Evolutionary conservation across 2,888 invertebrate species (phyloP), one percentile per base, ranked within the genome.

Genomic region (Pterostichus niger): DNA sequence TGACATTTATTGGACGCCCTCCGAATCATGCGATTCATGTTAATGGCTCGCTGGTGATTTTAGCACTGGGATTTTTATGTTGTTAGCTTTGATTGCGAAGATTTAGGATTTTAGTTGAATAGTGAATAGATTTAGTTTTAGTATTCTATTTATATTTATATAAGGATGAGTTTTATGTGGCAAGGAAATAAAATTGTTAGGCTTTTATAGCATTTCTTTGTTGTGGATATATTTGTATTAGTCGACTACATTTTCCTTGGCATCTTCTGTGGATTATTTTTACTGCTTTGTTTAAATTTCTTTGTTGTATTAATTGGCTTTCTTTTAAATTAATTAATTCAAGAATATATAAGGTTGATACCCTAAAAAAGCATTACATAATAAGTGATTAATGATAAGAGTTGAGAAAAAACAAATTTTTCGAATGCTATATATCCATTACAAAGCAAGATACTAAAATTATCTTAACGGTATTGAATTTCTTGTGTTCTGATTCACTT

Each of bases 81-180:
- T 64, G 64, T 10, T 35, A 64, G 59, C 9, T 31, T 31, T 59
- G 31, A 15, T 15, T 13, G 54, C 54, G 13, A 15, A 54, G 59
- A 64, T 64, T 64, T 64, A 64, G 33, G 35, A 31, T 40, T 33
- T 64, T 64, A 40, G 64, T 64, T 64, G n/a, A n/a, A n/a, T n/a
- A n/a, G 56, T 64, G 64, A 64, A 64, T 64, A 64, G 35, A 64
- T 64, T 64, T 33, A 64, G 64, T 64, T 64, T 64, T 64, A 64
- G 33, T 35, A 35, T 59, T 59, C 17, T 59, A 35, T 49, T 49
- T 49, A 46, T 46, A 46, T 46, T 46, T 33, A 64, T 64, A 11
- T 64, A 35, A 64, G 64, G 35, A 40, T 35, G 64, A 35, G 33
- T 35, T 64, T 64, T 64, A 64, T 64, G 59, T 64, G 40, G 9